Conservation (phyloP, 2,888 invertebrate genomes). For the Acanthoscelides obtectus region DNA sequence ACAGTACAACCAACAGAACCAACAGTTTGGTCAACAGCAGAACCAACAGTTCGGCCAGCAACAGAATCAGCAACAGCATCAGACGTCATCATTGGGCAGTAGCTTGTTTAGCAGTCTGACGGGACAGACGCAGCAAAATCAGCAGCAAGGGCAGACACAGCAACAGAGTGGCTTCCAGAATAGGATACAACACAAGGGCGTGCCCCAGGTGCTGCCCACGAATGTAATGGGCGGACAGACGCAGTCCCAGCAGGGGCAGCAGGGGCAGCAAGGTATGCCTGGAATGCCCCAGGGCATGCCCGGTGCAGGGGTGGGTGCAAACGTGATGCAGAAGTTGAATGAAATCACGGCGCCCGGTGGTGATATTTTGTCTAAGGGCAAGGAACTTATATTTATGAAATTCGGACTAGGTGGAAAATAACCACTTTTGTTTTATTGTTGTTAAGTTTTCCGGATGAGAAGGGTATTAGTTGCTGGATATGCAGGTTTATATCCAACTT, state of each 20-base stretch:
- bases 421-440: conserved; percentile 29
- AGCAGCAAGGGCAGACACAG: conserved; percentile 33
- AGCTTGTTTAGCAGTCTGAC: conserved; percentile 1
- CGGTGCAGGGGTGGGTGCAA: conserved; percentile 54
- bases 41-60: conserved; percentile 13
- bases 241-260: conserved; percentile 22
- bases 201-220: conserved; percentile 45
- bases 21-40: conserved; percentile 20
- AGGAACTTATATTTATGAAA: conserved; percentile 91
- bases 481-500: neutral
- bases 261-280: conserved; percentile 28
- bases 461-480: conserved; percentile 1
- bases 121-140: conserved; percentile 23
- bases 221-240: conserved; percentile 15
- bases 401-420: conserved; percentile 75
- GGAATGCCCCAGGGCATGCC: conserved; percentile 48
- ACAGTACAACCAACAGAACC: conserved; percentile 23
- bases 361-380: conserved; percentile 87
- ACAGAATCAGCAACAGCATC: conserved; percentile 4
- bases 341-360: conserved; percentile 87
- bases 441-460: conserved; percentile 13
- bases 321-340: conserved; percentile 84
- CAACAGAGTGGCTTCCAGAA: conserved; percentile 30
- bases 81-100: neutral
- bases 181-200: conserved; percentile 48